phyloP scores from a whole-genome alignment of 2,113 vertebrate genomes.

The Colius striatus region DNA sequence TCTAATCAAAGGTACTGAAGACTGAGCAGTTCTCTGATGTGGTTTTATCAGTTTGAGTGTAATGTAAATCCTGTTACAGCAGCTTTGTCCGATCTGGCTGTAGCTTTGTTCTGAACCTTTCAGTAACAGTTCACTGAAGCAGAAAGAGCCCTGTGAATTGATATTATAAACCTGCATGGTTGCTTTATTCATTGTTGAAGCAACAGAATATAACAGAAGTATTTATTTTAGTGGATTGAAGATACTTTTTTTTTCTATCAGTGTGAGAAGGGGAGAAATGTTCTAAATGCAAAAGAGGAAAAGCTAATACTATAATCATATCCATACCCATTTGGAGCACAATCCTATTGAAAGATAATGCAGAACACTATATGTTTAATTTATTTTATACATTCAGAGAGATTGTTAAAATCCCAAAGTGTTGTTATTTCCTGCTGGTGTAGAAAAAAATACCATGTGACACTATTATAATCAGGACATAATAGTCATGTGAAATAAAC shows the following conservation, averaged over 20 bases:
- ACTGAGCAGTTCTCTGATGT: constrained; percentile 73
- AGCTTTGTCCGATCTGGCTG: constrained; percentile 80
- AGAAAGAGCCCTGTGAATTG: constrained; percentile 80
- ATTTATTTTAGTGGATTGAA: constrained; percentile 75
- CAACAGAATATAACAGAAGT: constrained; percentile 73
- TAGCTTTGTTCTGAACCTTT: constrained; percentile 83
- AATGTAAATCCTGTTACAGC: constrained; percentile 81
- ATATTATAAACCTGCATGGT: constrained; percentile 80
- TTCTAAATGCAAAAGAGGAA: constrained; percentile 53
- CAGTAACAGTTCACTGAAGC: constrained; percentile 83
- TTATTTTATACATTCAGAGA: constrained; percentile 47
- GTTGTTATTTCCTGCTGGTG: constrained; percentile 24
- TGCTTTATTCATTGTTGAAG: constrained; percentile 77
- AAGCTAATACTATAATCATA: constrained; percentile 46
- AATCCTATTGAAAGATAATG: constrained; percentile 32
- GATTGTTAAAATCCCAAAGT: constrained; percentile 28
- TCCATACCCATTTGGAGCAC: not conserved
- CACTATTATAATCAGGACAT: constrained; percentile 50
- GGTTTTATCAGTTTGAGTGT: constrained; percentile 77
- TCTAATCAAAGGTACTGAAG: constrained; percentile 66
- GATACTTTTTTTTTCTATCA: not conserved
- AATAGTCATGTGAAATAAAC: constrained; percentile 27
- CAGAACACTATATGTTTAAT: constrained; percentile 50
- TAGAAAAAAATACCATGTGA: constrained; percentile 1
- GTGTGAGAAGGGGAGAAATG: not conserved